Base-by-base conservation (phyloP, 2,797 vertebrate genomes). In the Platyrinchus mystaceus region DNA sequence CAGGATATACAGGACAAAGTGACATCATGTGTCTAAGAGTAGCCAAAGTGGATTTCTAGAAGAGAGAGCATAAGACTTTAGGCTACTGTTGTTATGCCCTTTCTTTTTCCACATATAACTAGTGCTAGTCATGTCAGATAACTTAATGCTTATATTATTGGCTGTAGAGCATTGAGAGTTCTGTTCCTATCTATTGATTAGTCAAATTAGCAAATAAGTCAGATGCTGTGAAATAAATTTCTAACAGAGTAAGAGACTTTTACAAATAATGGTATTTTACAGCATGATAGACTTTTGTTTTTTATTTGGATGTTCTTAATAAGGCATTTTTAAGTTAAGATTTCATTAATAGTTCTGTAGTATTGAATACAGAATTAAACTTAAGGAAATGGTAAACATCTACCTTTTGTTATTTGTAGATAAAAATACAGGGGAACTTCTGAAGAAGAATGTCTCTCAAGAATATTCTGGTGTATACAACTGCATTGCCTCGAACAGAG, bases 391-490 rank as follows among this genome's bases (percentile, higher is more conserved):
- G 4, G 12, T 89, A 50, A 90, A 56, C 2, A 4, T 84, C 13
- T 83, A 4, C 12, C n/a, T 84, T 93, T 82, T 63, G 5, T 89
- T 96, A 44, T 87, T 96, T 93, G 32, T 94, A 97, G 97, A 97
- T 94, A 70, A 80, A 93, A 80, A 94, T 52, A 95, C 96, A 78
- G 96, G 97, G 11, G 90, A 97, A 26, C 98, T 97, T 55, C 95
- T 99, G 76, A 99, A 97, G 76, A 99, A 97, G 95, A 99, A 99
- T 16, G 99, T 98, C 22, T 99, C 98, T 69, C 95, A 96, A 28
- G 97, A 96, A 21, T 96, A 98, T 78, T 99, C 99, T 43, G 99
- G 99, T 39, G 97, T 90, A 2, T 99, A 99, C 96, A 98, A 49
- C 90, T 99, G 99, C 82, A 95, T 97, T 9, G 98, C 97, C 81